phyloP scores from a whole-genome alignment of 2,888 invertebrate species.

The Auanema sp. region DNA sequence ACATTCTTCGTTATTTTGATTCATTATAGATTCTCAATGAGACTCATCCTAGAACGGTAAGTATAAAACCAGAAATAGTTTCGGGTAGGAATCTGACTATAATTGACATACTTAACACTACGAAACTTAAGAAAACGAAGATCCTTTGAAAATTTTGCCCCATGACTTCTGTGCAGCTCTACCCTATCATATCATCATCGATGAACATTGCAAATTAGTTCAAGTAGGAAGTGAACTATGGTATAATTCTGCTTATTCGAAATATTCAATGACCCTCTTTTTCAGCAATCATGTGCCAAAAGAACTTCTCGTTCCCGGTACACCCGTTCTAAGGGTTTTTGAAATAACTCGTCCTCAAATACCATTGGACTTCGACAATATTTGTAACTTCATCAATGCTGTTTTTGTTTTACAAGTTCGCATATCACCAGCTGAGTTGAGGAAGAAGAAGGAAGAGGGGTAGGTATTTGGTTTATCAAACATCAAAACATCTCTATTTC shows the following conservation, averaged over 20 bases:
- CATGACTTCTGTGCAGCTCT: slow-evolving; percentile 42
- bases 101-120: too few relatives aligned
- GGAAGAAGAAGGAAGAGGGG: slow-evolving; percentile 22
- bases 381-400: slow-evolving; percentile 63
- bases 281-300: slow-evolving; percentile 53
- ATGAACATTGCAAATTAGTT: slow-evolving; percentile 56
- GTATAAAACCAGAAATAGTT: too few relatives aligned
- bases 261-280: neutral
- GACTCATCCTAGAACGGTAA: too few relatives aligned
- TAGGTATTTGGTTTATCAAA: neutral
- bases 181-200: slow-evolving; percentile 59
- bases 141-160: slow-evolving; percentile 20
- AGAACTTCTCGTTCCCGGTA: slow-evolving; percentile 52
- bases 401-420: slow-evolving; percentile 61
- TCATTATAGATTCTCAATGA: too few relatives aligned
- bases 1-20: neutral
- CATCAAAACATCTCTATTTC: neutral
- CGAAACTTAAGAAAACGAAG: slow-evolving; percentile 25
- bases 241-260: too few relatives aligned
- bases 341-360: slow-evolving; percentile 59
- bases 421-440: slow-evolving; percentile 33
- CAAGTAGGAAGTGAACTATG: slow-evolving; percentile 56
- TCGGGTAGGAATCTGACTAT: too few relatives aligned
- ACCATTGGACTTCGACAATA: slow-evolving; percentile 62
- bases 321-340: slow-evolving; percentile 54